These are phyloP conservation scores for Syrmaticus mikado DNA, from an alignment of 2,113 vertebrate species.

Conservation along the genomic window DNA sequence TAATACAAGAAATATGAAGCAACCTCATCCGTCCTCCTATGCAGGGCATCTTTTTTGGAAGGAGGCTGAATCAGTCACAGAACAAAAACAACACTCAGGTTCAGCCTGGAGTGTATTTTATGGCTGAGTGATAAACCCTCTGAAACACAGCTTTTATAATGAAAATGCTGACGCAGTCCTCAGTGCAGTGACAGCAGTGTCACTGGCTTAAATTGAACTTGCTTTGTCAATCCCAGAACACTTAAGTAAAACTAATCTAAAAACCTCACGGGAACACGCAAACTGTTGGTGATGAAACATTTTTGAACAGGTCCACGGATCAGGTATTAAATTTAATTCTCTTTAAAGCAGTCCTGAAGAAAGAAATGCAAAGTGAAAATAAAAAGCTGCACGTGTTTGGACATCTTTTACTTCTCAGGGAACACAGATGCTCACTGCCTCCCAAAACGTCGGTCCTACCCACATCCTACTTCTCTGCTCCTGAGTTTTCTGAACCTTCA, in stretches of 20 bases:
- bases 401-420: not conserved
- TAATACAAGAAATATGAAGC: not conserved
- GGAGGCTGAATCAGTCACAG: not conserved
- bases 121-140: conserved; percentile 9
- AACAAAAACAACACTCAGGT: not conserved
- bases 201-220: not conserved
- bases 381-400: not conserved
- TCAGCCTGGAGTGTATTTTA: not conserved
- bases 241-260: conserved; percentile 5
- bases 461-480: not conserved
- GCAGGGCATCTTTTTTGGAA: not conserved
- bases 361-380: not conserved
- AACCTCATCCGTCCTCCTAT: not conserved
- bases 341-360: not conserved
- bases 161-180: conserved; percentile 33
- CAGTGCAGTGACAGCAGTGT: conserved; percentile 10
- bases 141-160: not conserved
- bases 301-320: not conserved
- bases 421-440: fast-evolving
- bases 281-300: not conserved
- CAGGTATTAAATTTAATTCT: not conserved
- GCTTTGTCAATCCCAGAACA: conserved; percentile 28
- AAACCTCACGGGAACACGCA: not conserved
- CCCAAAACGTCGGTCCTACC: not conserved
- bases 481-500: not conserved